phyloP scores from a whole-genome alignment of 2,113 vertebrate species.

The Pterocles orientalis region DNA sequence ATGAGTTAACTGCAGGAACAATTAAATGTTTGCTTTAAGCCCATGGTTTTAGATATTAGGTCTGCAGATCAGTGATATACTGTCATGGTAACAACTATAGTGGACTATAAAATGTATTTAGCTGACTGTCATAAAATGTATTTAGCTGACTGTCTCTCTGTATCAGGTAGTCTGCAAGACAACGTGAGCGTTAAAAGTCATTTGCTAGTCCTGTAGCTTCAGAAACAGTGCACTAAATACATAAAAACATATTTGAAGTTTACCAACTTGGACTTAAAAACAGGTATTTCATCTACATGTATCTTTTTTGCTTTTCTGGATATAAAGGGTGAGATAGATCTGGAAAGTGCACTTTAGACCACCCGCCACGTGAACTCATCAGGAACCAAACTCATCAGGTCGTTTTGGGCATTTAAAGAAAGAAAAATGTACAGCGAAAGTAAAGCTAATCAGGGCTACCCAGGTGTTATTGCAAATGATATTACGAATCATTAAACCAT shows the following conservation, averaged over 20 bases:
- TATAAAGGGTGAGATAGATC: background rate
- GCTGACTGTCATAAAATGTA: background rate
- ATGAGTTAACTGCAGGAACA: background rate
- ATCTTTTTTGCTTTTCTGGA: background rate
- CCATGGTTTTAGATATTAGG: background rate
- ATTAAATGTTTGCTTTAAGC: background rate
- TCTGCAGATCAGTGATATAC: background rate
- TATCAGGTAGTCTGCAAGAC: background rate
- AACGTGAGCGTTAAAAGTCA: background rate
- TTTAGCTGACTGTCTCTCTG: background rate
- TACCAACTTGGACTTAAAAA: background rate
- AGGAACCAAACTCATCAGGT: background rate
- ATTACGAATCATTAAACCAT: background rate
- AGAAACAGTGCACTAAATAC: background rate
- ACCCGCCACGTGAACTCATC: background rate
- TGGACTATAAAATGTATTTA: background rate
- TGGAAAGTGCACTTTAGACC: background rate
- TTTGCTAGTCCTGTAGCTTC: background rate
- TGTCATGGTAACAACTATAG: background rate
- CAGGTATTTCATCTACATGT: background rate
- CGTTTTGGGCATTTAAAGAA: background rate
- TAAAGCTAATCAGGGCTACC: background rate
- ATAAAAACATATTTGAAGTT: background rate
- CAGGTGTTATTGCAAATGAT: background rate
- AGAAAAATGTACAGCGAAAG: background rate